Base-by-base conservation (phyloP, 2,113 vertebrate genomes). In the Equus przewalskii region DNA sequence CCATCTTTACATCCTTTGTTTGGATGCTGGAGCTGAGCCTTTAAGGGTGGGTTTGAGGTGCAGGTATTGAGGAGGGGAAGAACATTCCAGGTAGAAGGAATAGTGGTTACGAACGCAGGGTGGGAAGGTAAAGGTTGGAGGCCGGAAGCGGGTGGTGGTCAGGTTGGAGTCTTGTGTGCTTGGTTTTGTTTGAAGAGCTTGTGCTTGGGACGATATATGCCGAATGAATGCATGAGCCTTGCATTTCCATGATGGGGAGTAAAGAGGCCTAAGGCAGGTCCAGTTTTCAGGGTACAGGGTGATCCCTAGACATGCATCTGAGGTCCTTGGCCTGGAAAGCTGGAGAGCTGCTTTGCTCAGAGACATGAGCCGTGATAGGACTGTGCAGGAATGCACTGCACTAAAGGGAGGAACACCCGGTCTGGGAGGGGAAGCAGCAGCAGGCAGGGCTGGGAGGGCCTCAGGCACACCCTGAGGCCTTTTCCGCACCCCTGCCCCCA, bases 111-210 rank as follows among this genome's bases (percentile, higher is more conserved):
- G 69, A 9, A 36, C 30, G 28, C 44, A 14, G 70, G 36, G 15
- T 4, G 18, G 54, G 26, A 26, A 51, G 30, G 16, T 49, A 13
- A 58, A 44, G 11, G 4, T 2, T 16, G 58, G 69, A n/a, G 78
- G 33, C 73, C 51, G 24, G 65, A 44, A 79, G 22, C 1, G 58
- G 26, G 15, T 51, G 19, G 54, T 64, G 15, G 49, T 58, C 70
- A 9, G 1, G 28, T 69, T 26, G 44, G 30, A 84, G 26, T 60
- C 51, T 26, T 5, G 1, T 76, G 15, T 70, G 11, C 56, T 56
- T 51, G 36, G 28, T 51, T 95, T 83, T 91, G 41, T 12, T 69
- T 75, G 14, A 76, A 89, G 80, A 95, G 11, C 22, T n/a, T 91
- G 82, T 21, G 15, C 30, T 49, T 60, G 14, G 41, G 51, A 46